Percentiles rank a stretch among this genome's conserved stretches.
These are phyloP conservation scores for Prunella fulvescens DNA, from an alignment of 2,113 vertebrate species.

Conservation along the genomic window DNA sequence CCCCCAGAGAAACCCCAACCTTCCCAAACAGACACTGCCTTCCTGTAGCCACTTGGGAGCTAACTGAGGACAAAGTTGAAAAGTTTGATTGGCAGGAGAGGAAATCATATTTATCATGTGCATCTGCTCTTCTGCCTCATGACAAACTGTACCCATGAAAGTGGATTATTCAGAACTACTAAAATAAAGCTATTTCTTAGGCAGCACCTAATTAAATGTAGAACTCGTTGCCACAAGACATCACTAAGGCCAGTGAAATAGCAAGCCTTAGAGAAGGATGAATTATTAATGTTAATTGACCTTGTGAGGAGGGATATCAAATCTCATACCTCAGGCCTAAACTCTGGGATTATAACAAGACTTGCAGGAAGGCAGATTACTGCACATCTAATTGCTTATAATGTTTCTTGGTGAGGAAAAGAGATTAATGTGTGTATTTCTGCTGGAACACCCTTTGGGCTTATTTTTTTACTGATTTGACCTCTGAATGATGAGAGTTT, in stretches of 20 bases:
- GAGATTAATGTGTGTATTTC: not conserved
- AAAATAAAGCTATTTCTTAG: constrained; percentile 3
- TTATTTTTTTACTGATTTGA: constrained; percentile 5
- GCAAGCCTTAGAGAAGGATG: constrained; percentile 22
- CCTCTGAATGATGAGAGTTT: not conserved
- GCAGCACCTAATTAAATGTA: constrained; percentile 33
- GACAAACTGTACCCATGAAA: not conserved
- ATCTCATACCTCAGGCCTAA: constrained; percentile 32
- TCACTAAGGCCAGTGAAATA: not conserved
- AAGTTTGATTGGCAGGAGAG: constrained; percentile 1
- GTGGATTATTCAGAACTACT: constrained; percentile 3
- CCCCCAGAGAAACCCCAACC: not conserved
- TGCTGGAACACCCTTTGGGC: not conserved
- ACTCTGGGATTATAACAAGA: constrained; percentile 33
- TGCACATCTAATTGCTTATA: constrained; percentile 27
- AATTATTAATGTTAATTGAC: constrained; percentile 59
- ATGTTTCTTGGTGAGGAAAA: not conserved
- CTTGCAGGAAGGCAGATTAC: constrained; percentile 33
- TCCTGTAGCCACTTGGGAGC: not conserved
- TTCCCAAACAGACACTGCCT: not conserved
- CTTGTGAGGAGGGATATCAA: constrained; percentile 20
- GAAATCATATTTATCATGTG: constrained; percentile 18
- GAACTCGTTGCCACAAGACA: not conserved
- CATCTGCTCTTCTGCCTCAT: constrained; percentile 15
- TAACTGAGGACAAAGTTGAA: not conserved